These are phyloP conservation scores for Rhinoderma darwinii DNA, from an alignment of 2,113 vertebrate species.

Conservation along the genomic window DNA sequence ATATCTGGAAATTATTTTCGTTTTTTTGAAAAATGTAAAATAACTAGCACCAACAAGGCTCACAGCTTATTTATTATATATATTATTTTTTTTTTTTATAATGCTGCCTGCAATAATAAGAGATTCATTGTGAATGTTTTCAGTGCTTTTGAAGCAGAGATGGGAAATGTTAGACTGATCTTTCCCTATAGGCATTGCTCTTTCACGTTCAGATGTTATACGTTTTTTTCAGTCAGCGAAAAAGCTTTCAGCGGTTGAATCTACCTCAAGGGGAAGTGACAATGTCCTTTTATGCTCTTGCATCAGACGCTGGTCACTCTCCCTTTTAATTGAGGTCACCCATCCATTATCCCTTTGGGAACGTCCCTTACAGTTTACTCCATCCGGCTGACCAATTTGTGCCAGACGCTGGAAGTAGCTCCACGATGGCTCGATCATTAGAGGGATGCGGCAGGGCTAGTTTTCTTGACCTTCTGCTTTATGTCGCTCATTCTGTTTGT, in stretches of 20 bases:
- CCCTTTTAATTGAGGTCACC: slow-evolving; percentile 11
- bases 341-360: slow-evolving; percentile 12
- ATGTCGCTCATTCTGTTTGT: background rate
- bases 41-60: background rate
- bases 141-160: background rate
- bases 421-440: background rate
- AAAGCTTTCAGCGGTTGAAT: slow-evolving; percentile 10
- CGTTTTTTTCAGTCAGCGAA: background rate
- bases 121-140: background rate
- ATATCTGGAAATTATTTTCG: no score
- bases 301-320: background rate
- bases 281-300: slow-evolving; percentile 16
- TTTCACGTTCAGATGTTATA: background rate
- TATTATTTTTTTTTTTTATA: background rate
- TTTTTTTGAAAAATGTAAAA: no score
- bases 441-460: background rate
- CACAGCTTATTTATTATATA: background rate
- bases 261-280: slow-evolving; percentile 4
- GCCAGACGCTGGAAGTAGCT: background rate
- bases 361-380: background rate
- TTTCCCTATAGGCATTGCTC: background rate
- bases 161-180: no score
- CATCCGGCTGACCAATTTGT: slow-evolving; percentile 5
- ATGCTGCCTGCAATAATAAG: background rate
- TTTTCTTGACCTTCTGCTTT: background rate